A percentile compares a stretch with the other conserved stretches of the same genome.
phyloP scores from a whole-genome alignment of 2,797 vertebrate genomes.

The Pseudochirops corinnae region DNA sequence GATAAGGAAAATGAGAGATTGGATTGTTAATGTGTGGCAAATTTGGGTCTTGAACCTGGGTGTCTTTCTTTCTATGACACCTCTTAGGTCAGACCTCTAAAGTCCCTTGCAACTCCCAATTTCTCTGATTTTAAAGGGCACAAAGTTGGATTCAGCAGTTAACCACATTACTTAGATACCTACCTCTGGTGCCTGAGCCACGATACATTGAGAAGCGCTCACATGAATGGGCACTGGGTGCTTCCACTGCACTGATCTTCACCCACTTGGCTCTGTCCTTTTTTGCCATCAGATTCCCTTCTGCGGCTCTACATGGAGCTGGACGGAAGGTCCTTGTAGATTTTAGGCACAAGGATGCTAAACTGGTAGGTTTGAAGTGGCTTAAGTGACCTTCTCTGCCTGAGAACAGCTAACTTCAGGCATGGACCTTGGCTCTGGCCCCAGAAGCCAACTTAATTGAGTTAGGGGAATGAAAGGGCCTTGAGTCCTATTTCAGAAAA shows the following conservation, averaged over 20 bases:
- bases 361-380: background rate
- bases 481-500: background rate
- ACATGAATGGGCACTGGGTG: background rate
- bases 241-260: background rate
- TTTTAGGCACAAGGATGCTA: background rate
- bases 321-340: background rate
- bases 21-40: background rate
- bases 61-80: background rate
- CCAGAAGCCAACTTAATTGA: background rate
- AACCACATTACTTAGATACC: background rate
- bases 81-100: background rate
- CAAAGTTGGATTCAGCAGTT: constrained; percentile 31
- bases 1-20: background rate
- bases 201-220: accelerated
- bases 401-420: accelerated
- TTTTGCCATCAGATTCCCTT: background rate
- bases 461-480: background rate
- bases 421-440: background rate
- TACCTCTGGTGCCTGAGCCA: accelerated
- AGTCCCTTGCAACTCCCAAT: constrained; percentile 1
- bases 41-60: background rate
- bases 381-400: background rate
- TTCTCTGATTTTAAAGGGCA: constrained; percentile 60
- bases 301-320: background rate
- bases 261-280: background rate